Evolutionary conservation across 2,797 vertebrate genomes (phyloP).

Genomic region (Lindbergichthys nudifrons): DNA sequence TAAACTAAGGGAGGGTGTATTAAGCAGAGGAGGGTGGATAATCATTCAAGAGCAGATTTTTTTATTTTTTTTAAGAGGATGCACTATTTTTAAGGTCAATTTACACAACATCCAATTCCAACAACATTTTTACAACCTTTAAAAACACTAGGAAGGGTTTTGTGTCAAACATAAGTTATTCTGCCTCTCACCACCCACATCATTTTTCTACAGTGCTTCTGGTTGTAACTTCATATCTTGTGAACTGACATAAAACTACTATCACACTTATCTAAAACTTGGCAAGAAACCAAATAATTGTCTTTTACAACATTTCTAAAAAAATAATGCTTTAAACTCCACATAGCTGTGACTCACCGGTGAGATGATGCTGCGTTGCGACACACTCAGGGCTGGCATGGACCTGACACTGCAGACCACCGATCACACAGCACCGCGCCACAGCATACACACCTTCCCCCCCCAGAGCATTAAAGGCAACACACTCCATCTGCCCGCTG

Average conservation of each 20-base stretch:
- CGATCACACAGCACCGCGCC: slow-evolving; percentile 88
- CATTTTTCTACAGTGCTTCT: background rate
- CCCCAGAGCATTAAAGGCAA: slow-evolving; percentile 76
- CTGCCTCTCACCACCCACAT: background rate
- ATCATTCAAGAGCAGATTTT: too few relatives aligned
- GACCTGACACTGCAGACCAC: slow-evolving; percentile 78
- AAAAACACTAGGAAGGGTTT: too few relatives aligned
- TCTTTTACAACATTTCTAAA: too few relatives aligned
- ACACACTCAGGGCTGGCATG: slow-evolving; percentile 72
- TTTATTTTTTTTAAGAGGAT: too few relatives aligned
- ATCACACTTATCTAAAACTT: background rate
- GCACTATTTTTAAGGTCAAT: too few relatives aligned
- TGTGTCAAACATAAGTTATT: too few relatives aligned
- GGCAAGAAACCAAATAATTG: background rate
- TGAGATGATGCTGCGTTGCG: slow-evolving; percentile 79
- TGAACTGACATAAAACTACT: background rate
- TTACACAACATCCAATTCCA: too few relatives aligned
- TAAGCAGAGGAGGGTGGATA: too few relatives aligned
- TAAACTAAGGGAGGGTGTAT: background rate
- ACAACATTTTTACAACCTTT: too few relatives aligned
- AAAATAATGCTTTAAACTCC: background rate
- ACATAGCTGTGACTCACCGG: slow-evolving; percentile 76
- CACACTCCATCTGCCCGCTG: slow-evolving; percentile 80
- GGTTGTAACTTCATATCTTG: too few relatives aligned
- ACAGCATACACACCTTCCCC: slow-evolving; percentile 85